These are phyloP conservation scores for Oikopleura dioica DNA, from an alignment of 23 tunicate species.

Conservation along the genomic window DNA sequence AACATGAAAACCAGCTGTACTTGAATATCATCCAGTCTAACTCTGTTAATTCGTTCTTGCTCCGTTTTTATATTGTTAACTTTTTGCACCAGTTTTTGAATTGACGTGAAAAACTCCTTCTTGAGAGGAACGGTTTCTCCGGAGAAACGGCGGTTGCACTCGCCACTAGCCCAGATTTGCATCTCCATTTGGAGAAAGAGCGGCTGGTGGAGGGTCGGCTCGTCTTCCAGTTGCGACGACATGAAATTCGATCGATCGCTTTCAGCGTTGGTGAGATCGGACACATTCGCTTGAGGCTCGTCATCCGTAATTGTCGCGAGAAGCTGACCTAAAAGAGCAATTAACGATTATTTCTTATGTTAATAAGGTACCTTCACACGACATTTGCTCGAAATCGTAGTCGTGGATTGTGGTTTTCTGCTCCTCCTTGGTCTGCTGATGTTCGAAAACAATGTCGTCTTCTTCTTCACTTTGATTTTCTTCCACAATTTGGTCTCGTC, in stretches of 20 bases:
- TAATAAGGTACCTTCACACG: no score
- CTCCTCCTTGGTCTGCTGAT: no score
- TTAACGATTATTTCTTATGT: no score
- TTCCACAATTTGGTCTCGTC: no score
- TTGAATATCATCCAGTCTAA: not conserved
- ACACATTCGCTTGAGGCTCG: not conserved
- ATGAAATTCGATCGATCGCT: not conserved
- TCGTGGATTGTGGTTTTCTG: no score
- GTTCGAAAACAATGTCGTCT: no score
- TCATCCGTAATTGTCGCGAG: not conserved
- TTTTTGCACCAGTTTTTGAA: not conserved
- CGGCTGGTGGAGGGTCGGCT: not conserved
- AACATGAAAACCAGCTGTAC: not conserved
- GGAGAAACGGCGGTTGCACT: not conserved
- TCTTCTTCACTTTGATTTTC: no score
- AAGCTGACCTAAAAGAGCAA: no score
- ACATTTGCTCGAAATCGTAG: no score
- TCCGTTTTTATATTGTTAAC: no score
- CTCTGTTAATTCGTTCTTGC: no score
- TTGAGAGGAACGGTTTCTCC: not conserved
- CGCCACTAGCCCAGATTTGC: not conserved
- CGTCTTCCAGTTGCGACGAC: not conserved
- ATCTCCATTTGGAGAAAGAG: conserved; percentile 11
- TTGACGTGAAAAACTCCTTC: not conserved
- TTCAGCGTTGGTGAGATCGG: not conserved